These are phyloP conservation scores for Podarcis siculus DNA, from an alignment of 2,797 vertebrate species.

Conservation along the genomic window DNA sequence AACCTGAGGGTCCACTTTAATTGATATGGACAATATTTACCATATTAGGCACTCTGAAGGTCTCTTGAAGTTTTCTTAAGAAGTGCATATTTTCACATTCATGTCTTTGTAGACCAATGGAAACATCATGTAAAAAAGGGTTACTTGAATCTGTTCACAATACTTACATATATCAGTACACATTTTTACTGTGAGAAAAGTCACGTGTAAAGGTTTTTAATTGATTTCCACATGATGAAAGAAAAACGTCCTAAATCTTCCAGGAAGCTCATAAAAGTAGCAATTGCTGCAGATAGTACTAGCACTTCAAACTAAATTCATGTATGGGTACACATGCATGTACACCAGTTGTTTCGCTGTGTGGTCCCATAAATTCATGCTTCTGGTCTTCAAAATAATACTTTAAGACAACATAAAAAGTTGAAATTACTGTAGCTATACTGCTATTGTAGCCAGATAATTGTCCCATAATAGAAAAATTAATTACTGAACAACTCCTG, in stretches of 20 bases:
- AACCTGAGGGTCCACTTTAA: too few species aligned
- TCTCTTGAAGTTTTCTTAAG: neutral
- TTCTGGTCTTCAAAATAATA: neutral
- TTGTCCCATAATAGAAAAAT: neutral
- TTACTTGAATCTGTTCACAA: neutral
- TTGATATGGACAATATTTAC: neutral
- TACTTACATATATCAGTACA: neutral
- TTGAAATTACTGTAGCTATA: neutral
- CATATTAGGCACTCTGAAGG: neutral
- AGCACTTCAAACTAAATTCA: neutral
- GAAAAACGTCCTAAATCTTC: neutral
- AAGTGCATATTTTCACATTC: neutral
- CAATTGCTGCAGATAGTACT: neutral
- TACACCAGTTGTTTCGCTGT: neutral
- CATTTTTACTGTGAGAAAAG: neutral
- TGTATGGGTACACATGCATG: neutral
- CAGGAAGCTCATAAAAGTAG: neutral
- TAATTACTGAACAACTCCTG: conserved; percentile 5
- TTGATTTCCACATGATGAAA: neutral
- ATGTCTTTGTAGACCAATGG: neutral
- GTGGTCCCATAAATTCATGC: neutral
- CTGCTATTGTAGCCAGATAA: neutral
- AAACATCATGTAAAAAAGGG: neutral
- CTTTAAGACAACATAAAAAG: neutral
- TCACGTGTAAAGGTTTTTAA: neutral